Evolutionary conservation across 2,113 vertebrate genomes (phyloP).

Genomic region (Clupea harengus): DNA sequence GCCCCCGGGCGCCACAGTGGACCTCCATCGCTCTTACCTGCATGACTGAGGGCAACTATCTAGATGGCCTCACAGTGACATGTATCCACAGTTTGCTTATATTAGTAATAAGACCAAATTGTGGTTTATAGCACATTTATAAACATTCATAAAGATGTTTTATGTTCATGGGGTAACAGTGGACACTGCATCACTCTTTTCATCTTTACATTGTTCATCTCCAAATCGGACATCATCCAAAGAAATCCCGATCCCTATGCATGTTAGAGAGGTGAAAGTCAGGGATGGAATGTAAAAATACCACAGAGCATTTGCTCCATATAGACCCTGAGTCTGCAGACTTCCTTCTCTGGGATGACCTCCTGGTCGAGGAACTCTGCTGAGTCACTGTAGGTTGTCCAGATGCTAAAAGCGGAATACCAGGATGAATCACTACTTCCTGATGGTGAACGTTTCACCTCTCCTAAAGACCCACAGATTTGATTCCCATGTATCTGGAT

Average conservation of each 20-base stretch:
- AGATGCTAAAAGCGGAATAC: not conserved
- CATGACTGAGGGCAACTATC: not conserved
- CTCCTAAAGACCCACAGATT: not conserved
- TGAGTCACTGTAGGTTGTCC: not conserved
- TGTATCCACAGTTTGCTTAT: not conserved
- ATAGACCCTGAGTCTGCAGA: not conserved
- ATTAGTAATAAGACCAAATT: not conserved
- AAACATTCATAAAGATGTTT: not conserved
- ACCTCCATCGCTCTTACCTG: not conserved
- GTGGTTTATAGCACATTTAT: not conserved
- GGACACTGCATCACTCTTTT: not conserved
- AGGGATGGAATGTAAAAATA: not conserved
- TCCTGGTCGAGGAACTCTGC: not conserved
- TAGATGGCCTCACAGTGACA: not conserved
- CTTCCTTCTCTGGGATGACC: not conserved
- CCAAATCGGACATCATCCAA: not conserved
- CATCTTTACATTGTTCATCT: not conserved
- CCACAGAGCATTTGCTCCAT: not conserved
- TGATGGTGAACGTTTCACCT: not conserved
- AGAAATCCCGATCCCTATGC: not conserved
- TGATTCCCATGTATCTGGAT: not conserved
- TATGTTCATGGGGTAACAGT: not conserved
- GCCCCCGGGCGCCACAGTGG: not conserved
- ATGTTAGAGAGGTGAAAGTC: conserved; percentile 2
- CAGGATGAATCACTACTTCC: not conserved